Evolutionary conservation across 2,888 invertebrate species (phyloP), one percentile per base, ranked within the genome.

Genomic region (Spatulosminthurus flaviceps): DNA sequence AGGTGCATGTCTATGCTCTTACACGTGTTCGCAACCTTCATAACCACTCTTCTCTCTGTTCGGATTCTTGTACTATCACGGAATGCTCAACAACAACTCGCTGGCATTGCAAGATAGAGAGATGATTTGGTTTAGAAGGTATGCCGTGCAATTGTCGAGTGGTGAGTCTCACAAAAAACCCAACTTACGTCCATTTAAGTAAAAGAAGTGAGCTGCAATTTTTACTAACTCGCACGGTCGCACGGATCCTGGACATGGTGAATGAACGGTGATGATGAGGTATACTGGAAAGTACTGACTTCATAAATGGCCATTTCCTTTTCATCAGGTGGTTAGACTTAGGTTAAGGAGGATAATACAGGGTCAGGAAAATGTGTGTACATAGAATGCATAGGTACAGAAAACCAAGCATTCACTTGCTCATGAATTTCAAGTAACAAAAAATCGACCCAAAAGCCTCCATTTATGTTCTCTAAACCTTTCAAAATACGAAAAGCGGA

Each of bases 71-170:
- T 9, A 34, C 9, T 34, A 34, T 34, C 34, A 34, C 4, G 34
- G 34, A 34, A 34, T 34, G 34, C 34, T 34, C 34, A 34, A 34
- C 9, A 34, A 34, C 34, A 34, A 9, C 34, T 34, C 34, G 34
- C 34, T 34, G 34, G 34, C 34, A 34, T 34, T 34, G 34, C 34
- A n/a, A n/a, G n/a, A n/a, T n/a, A 41, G n/a, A 51, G 51, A 51
- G 51, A 19, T 51, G 51, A 51, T 51, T 51, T 51, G 19, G 19
- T 16, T n/a, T 5, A 19, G 16, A 51, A 51, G 51, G 51, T 51
- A 51, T 51, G 51, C 51, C 51, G 51, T 51, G 51, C 51, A 51
- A 51, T 51, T 51, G 51, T 51, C 34, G 34, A 34, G 34, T 16
- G 41, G 2, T 16, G 51, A n/a, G 51, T 16, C 51, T 51, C 51